A percentile compares a stretch with the other conserved stretches of the same genome.
Conservation (phyloP, 1,140 invertebrate species). For the Trichonephila inaurata region DNA sequence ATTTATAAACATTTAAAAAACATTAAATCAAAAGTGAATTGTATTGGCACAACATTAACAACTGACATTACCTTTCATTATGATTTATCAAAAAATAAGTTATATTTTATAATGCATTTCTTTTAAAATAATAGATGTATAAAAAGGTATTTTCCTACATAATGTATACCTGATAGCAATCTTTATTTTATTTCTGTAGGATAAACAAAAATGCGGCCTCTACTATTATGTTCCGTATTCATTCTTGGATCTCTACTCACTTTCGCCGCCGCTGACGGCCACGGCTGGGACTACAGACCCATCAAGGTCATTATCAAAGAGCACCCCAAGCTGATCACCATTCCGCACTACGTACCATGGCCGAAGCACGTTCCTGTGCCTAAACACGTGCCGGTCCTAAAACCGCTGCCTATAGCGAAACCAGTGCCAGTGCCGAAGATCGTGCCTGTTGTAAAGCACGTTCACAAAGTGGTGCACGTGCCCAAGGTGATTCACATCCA, state of each 20-base stretch:
- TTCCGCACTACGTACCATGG: conserved; percentile 79
- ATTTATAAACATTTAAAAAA: too few species aligned
- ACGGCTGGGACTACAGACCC: conserved; percentile 73
- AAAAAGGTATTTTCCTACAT: too few species aligned
- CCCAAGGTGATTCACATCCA: conserved; percentile 78
- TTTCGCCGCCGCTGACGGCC: conserved; percentile 22
- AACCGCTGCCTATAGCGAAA: conserved; percentile 78
- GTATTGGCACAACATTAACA: too few species aligned
- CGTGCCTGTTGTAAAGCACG: conserved; percentile 65
- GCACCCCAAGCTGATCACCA: conserved; percentile 75
- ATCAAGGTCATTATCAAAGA: conserved; percentile 76
- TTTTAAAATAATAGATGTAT: too few species aligned
- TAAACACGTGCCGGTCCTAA: conserved; percentile 78
- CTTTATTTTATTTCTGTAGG: background rate
- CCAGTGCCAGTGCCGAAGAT: conserved; percentile 77
- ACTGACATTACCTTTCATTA: too few species aligned
- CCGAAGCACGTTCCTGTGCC: conserved; percentile 78
- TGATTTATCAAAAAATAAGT: too few species aligned
- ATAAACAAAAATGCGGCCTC: conserved; percentile 31
- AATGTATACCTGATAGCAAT: background rate
- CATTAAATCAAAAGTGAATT: too few species aligned
- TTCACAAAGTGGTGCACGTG: conserved; percentile 75
- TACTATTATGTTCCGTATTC: conserved; percentile 37
- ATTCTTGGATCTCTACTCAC: conserved; percentile 39
- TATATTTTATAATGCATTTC: too few species aligned